phyloP scores from a whole-genome alignment of 1,140 invertebrate species.

The Rhyacophila brunnea region DNA sequence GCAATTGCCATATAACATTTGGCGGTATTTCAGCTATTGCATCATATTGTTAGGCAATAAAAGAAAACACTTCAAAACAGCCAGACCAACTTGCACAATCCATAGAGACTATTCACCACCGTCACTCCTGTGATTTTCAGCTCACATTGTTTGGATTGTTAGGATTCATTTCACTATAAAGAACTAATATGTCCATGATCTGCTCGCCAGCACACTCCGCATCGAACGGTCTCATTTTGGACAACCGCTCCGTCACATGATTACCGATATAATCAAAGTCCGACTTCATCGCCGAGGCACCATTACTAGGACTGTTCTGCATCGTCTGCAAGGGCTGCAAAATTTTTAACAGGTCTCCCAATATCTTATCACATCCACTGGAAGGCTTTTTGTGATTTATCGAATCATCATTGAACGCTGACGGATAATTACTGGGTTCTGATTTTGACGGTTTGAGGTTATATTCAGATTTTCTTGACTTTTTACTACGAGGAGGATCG shows the following conservation, averaged over 20 bases:
- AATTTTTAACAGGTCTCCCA: background rate
- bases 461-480: too few species aligned
- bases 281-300: background rate
- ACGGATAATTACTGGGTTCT: too few species aligned
- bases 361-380: background rate
- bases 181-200: background rate
- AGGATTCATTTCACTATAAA: background rate
- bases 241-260: background rate
- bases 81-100: too few species aligned
- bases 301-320: background rate
- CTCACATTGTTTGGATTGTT: background rate
- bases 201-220: background rate
- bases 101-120: too few species aligned
- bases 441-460: too few species aligned
- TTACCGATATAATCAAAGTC: background rate
- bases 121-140: too few species aligned
- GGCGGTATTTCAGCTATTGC: too few species aligned
- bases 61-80: too few species aligned
- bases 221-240: background rate
- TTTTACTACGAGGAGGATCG: too few species aligned
- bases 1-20: too few species aligned
- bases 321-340: background rate
- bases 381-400: background rate
- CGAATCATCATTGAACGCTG: too few species aligned
- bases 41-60: too few species aligned